Evolutionary conservation across 1,140 invertebrate species (phyloP), one percentile per base, ranked within the genome.

Genomic region (Homarus americanus): DNA sequence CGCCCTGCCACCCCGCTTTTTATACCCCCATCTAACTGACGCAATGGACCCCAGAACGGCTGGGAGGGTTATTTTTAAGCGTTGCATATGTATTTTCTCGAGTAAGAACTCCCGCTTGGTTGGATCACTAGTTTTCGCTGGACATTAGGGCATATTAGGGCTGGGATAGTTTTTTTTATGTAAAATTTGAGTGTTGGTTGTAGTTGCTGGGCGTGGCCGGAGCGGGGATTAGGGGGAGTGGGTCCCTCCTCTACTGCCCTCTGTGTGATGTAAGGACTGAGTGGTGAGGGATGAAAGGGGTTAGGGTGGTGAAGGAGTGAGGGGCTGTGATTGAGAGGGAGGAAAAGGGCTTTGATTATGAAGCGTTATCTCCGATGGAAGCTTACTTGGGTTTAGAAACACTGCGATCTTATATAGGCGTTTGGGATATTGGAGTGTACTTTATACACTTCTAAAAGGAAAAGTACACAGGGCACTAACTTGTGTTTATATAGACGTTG

Each of bases 181-280:
- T 12, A 4, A 66, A 32, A 32, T 7, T 49, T 49, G 44, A 49
- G 44, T 24, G 63, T 7, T 69, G 1, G 63, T 24, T 32, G 79
- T 34, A 44, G 79, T 82, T 82, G 79, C 79, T 63, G 79, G 79
- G 79, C 63, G 49, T 63, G 53, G 79, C 44, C 44, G 36, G 36
- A 9, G 72, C 2, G 34, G 44, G 7, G 44, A 20, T n/a, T 32
- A 34, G 34, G 73, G 32, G 17, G 73, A 76, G 34, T 38, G 32
- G 34, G 34, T 15, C 2, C 34, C 15, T n/a, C 24, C 38, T 44
- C 76, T 2, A 15, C 40, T 20, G n/a, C n/a, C n/a, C 40, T 3
- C 44, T 44, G 7, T 28, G 24, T 9, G n/a, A n/a, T 17, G n/a
- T 41, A 10, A 80, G n/a, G n/a, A 12, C 44, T 53, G 38, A 34